Evolutionary conservation across 2,797 vertebrate genomes (phyloP).

Genomic region (Toxotes lorentzi): DNA sequence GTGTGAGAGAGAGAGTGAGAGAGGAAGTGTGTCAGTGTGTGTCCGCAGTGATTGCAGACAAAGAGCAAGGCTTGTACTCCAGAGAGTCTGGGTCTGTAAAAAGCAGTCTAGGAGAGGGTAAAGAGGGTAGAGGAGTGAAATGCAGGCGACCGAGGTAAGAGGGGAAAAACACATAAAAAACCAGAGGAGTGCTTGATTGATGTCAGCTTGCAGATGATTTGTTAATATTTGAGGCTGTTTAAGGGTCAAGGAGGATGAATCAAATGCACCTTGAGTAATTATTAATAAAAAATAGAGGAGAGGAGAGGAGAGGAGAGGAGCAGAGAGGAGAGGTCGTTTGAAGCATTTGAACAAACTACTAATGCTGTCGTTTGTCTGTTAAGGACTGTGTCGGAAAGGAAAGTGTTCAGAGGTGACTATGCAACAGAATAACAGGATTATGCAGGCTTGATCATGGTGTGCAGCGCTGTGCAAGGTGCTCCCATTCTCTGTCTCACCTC

Average conservation of each 20-base stretch:
- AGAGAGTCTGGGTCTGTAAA: conserved; percentile 63
- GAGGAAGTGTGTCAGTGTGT: conserved; percentile 43
- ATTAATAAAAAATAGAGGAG: conserved; percentile 1
- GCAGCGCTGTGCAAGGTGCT: conserved; percentile 55
- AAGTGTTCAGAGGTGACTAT: conserved; percentile 58
- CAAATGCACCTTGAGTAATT: conserved; percentile 34
- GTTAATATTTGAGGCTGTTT: conserved; percentile 45
- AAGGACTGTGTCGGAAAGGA: conserved; percentile 18
- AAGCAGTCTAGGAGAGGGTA: conserved; percentile 44
- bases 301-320: conserved; percentile 5
- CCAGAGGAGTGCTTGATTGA: conserved; percentile 34
- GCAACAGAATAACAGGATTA: conserved; percentile 75
- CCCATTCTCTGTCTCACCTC: conserved; percentile 45
- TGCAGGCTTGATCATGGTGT: conserved; percentile 44
- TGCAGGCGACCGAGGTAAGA: conserved; percentile 26
- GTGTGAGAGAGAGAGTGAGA: conserved; percentile 12
- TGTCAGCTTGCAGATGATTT: conserved; percentile 32
- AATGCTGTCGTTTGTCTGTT: conserved; percentile 16
- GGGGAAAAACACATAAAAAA: conserved; percentile 27
- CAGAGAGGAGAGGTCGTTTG: conserved; percentile 2
- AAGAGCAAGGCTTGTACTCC: conserved; percentile 60
- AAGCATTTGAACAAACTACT: conserved; percentile 24
- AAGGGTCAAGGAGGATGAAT: conserved; percentile 47
- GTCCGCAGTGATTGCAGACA: conserved; percentile 60
- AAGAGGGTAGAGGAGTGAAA: conserved; percentile 31